Conservation (phyloP, 2,113 vertebrate genomes). For the Ramphastos sulfuratus region DNA sequence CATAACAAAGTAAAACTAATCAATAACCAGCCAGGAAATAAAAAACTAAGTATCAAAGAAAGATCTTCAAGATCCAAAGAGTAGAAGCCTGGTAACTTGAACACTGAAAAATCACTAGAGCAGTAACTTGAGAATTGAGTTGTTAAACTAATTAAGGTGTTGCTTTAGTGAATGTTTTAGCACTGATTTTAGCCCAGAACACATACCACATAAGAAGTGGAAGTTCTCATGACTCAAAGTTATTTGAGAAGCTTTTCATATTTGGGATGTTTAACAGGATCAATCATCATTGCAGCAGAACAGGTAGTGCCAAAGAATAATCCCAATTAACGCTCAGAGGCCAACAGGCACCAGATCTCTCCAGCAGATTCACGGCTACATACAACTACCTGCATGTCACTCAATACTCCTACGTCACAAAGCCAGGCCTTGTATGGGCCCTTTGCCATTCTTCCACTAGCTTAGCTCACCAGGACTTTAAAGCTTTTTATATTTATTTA, state of each 20-base stretch:
- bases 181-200: neutral
- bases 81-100: neutral
- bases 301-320: neutral
- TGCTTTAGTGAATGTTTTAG: neutral
- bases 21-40: neutral
- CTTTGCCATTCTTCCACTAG: neutral
- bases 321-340: neutral
- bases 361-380: neutral
- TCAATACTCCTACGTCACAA: neutral
- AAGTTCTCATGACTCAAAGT: neutral
- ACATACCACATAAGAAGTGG: neutral
- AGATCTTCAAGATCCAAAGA: neutral
- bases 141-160: neutral
- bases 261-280: neutral
- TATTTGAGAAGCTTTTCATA: neutral
- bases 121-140: neutral
- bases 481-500: neutral
- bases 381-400: neutral
- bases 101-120: neutral
- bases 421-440: neutral
- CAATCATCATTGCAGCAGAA: neutral
- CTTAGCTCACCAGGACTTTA: neutral
- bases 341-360: neutral
- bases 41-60: neutral
- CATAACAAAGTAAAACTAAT: neutral